phyloP scores from a whole-genome alignment of 2,888 invertebrate genomes.

The Pterobdella sp. region DNA sequence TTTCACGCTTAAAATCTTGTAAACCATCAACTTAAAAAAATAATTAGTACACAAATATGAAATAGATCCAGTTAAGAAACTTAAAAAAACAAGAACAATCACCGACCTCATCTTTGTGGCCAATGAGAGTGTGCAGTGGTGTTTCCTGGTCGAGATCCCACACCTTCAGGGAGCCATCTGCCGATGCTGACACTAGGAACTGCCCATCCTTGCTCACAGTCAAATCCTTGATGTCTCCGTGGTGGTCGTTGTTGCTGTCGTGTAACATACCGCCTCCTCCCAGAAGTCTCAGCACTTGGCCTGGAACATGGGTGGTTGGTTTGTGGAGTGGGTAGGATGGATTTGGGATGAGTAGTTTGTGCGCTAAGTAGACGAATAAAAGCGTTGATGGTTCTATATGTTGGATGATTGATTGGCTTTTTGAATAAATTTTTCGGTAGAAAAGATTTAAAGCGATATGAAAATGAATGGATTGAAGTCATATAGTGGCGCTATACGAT shows the following conservation, averaged over 20 bases:
- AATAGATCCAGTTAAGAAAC: not conserved
- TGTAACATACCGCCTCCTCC: slow-evolving; percentile 12
- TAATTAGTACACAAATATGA: not conserved
- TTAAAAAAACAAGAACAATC: not conserved
- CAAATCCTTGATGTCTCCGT: slow-evolving; percentile 48
- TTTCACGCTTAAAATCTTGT: too few relatives aligned
- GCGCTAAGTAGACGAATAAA: too few relatives aligned
- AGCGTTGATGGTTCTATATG: too few relatives aligned
- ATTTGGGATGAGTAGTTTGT: not conserved
- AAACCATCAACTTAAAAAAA: not conserved
- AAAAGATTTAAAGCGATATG: too few relatives aligned
- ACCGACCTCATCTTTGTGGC: slow-evolving; percentile 34
- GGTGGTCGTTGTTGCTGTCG: slow-evolving; percentile 43
- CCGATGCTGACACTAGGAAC: slow-evolving; percentile 48
- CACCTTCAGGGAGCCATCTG: slow-evolving; percentile 49
- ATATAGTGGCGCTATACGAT: too few relatives aligned
- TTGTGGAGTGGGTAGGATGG: not conserved
- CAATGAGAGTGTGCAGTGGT: slow-evolving; percentile 40
- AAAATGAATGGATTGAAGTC: too few relatives aligned
- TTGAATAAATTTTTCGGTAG: too few relatives aligned
- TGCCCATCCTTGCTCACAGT: slow-evolving; percentile 46
- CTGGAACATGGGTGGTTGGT: not conserved
- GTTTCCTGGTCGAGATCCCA: slow-evolving; percentile 49
- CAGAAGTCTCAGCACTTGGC: slow-evolving; percentile 15
- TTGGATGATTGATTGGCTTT: too few relatives aligned